Percentiles rank a stretch among this genome's conserved stretches.
Evolutionary conservation across 1,140 invertebrate genomes (phyloP).

Genomic region (Ridgeia piscesae): DNA sequence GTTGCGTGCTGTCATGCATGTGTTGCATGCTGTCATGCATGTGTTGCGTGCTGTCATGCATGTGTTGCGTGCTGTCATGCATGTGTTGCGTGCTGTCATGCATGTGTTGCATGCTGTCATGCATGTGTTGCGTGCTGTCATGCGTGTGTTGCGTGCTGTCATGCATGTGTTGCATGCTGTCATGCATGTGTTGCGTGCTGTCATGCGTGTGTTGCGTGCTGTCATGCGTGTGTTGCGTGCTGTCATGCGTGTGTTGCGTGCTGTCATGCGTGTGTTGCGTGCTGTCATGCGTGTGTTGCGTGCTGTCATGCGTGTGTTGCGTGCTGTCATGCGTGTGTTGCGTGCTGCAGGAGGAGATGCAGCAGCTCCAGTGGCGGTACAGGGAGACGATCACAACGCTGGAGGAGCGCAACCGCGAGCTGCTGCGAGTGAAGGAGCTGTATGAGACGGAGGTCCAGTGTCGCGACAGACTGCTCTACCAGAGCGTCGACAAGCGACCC

Average conservation of each 20-base stretch:
- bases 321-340: not conserved
- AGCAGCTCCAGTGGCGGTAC: conserved; percentile 40
- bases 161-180: too few relatives aligned
- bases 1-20: too few relatives aligned
- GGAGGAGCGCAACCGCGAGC: conserved; percentile 46
- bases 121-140: not conserved
- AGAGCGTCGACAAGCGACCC: conserved; percentile 19
- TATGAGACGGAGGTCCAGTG: conserved; percentile 52
- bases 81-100: too few relatives aligned
- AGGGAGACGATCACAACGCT: conserved; percentile 42
- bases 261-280: too few relatives aligned
- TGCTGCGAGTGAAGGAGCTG: conserved; percentile 41
- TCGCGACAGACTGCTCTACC: conserved; percentile 44
- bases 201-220: too few relatives aligned
- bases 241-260: not conserved
- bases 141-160: not conserved
- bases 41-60: not conserved
- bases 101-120: conserved; percentile 9
- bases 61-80: not conserved
- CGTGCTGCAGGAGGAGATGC: conserved; percentile 42
- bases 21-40: too few relatives aligned
- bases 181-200: too few relatives aligned
- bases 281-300: not conserved
- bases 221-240: too few relatives aligned
- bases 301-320: not conserved